Evolutionary conservation across 1,140 invertebrate species (phyloP), one percentile per base, ranked within the genome.

Genomic region (Anastrepha obliqua): DNA sequence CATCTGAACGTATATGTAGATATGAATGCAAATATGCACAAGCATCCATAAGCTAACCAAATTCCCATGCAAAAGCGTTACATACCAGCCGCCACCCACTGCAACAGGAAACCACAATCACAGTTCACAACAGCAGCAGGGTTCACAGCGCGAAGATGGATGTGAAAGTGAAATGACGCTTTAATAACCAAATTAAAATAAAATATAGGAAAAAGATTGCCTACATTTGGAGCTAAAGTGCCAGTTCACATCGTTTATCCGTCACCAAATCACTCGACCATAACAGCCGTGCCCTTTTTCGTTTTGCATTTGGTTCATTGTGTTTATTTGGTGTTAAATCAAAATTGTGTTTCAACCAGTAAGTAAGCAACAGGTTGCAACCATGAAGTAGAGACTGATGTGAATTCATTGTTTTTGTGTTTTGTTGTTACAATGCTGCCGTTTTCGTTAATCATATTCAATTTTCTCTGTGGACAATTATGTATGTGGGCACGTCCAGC

Each of bases 381-480:
- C 42, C 29, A 29, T 29, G 29, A 29, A 29, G 29, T 29, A 29
- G 29, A 29, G 29, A 29, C 29, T 15, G 5, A 4, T 47, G 67
- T 15, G 15, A 47, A 44, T 42, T 55, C 29, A 47, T 74, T 74
- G 15, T n/a, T 13, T 74, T 44, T 42, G 29, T 9, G 11, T 2
- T 81, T 81, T 62, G 1, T 62, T 62, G 15, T 4, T 4, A 62
- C 0, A 7, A 17, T 55, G 74, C n/a, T 51, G 15, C n/a, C 17
- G 17, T 44, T 81, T 7, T 55, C 70, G 44, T 11, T 51, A 74
- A 74, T 58, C 47, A 81, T 74, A 55, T 81, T 81, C 17, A 42
- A 15, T 81, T 81, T 81, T 55, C 42, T 81, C 55, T 81, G 17
- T 81, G 74, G n/a, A 51, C 74, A 81, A 81, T 81, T n/a, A 47